Evolutionary conservation across 2,888 invertebrate genomes (phyloP).

Genomic region (Leptinotarsa rubiginosa): DNA sequence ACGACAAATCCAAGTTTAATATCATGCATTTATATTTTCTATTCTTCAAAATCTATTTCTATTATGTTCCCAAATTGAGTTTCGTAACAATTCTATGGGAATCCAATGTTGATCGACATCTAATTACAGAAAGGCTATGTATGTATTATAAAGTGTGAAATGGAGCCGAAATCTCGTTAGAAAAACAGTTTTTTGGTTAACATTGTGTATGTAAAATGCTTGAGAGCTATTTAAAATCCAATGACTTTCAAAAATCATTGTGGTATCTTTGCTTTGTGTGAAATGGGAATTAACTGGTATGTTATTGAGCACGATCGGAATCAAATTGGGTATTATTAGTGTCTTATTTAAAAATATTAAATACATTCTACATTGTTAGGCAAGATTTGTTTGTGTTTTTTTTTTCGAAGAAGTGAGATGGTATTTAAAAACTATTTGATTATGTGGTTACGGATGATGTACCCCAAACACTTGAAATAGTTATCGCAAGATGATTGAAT

Average conservation of each 20-base stretch:
- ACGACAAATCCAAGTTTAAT: conserved; percentile 31
- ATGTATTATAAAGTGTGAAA: conserved; percentile 48
- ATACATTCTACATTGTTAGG: conserved; percentile 24
- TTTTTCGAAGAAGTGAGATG: conserved; percentile 3
- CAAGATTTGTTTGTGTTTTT: conserved; percentile 25
- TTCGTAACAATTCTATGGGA: conserved; percentile 40
- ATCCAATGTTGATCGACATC: conserved; percentile 44
- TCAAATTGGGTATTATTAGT: conserved; percentile 31
- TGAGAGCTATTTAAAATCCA: conserved; percentile 28
- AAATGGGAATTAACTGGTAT: conserved; percentile 33
- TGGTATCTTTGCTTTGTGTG: conserved; percentile 31
- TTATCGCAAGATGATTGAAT: not conserved
- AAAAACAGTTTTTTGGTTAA: conserved; percentile 31
- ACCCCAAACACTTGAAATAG: not conserved
- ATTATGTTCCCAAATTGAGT: conserved; percentile 41
- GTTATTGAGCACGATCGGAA: conserved; percentile 29
- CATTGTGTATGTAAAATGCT: conserved; percentile 34
- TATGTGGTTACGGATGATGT: conserved; percentile 20
- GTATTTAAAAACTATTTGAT: conserved; percentile 13
- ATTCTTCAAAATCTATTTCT: conserved; percentile 39
- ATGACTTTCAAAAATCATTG: conserved; percentile 35
- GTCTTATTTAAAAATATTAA: conserved; percentile 33
- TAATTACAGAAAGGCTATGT: conserved; percentile 48
- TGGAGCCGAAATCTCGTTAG: conserved; percentile 45
- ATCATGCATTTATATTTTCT: conserved; percentile 32